Evolutionary conservation across 2,888 invertebrate genomes (phyloP), one percentile per base, ranked within the genome.

Genomic region (Hyposoter dolosus): DNA sequence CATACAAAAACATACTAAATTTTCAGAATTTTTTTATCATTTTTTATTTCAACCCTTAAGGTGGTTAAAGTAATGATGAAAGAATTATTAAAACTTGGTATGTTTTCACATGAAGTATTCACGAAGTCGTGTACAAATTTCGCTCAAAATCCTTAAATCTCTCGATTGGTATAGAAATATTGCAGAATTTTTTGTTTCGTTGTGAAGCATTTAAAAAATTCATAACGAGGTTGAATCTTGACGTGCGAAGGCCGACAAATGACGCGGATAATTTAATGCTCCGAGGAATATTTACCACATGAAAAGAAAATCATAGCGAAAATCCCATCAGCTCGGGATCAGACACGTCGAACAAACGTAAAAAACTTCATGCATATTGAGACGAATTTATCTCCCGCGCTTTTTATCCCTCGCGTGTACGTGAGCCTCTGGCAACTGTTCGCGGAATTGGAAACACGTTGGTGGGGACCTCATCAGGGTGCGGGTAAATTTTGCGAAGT

Each of bases 371-470:
- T 47, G 12, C 47, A 69, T 69, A 50, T 69, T 47, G 47, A 15
- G 17, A 50, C 17, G 47, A 50, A 17, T 23, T 23, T 69, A 50
- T 74, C 45, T 77, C 86, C 76, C 80, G 82, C 80, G 65, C 56
- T 85, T 53, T 68, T 68, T 53, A 40, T 56, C 43, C 40, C 60
- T 19, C 6, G 40, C 19, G 7, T 35, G 32, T 17, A 32, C 89
- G 80, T 50, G 88, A 32, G 9, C 10, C 32, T 74, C 35, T 71
- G 60, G 40, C 63, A 76, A 50, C 56, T 76, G 40, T 10, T 63
- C 35, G 32, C 19, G 56, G 72, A 84, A 84, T 84, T 81, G 81
- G 81, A 72, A 76, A 84, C 77, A 84, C 77, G 66, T 77, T 71
- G 32, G 66, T 45, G 12, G 3, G 3, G 1, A 68, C 19, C n/a